Conservation (phyloP, 2,113 vertebrate species). For the Oryctolagus cuniculus region mOryCun1.1 NC_091433.1:180104001-180104500, state of each 20-base stretch:
- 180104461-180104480: not conserved
- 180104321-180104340: not conserved
- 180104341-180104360: not conserved
- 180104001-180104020: not conserved
- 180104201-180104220: not conserved
- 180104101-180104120: slow-evolving; percentile 9
- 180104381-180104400: not conserved
- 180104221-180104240: not conserved
- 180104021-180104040: not conserved
- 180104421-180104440: not conserved
- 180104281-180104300: not conserved
- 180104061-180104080: not conserved
- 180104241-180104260: not conserved
- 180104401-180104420: not conserved
- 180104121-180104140: not conserved
- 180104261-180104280: accelerated
- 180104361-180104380: not conserved
- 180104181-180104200: slow-evolving; percentile 21
- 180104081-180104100: not conserved
- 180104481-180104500: slow-evolving; percentile 28
- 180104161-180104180: not conserved
- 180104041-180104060: not conserved
- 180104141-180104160: not conserved
- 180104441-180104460: slow-evolving; percentile 18
- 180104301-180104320: not conserved